Evolutionary conservation across 2,113 vertebrate genomes (phyloP).

Genomic region (Nyctereutes procyonoides): DNA sequence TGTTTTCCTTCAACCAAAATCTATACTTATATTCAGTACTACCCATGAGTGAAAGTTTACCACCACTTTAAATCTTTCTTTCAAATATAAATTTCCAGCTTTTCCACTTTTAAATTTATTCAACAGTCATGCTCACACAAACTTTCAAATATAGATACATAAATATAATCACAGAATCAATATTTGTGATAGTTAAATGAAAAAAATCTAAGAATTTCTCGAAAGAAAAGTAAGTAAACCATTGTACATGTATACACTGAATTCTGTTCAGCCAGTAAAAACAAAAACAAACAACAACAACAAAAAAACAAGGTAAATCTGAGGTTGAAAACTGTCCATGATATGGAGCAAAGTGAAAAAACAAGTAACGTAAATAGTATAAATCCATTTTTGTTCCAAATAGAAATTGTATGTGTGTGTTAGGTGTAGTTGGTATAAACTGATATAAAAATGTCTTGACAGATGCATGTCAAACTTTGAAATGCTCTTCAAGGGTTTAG

Average conservation of each 20-base stretch:
- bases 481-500: not conserved
- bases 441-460: not conserved
- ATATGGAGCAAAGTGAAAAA: not conserved
- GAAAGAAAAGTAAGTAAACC: not conserved
- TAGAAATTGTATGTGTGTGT: not conserved
- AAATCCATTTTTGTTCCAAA: not conserved
- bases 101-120: not conserved
- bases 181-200: not conserved
- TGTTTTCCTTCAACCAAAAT: not conserved
- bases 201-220: not conserved
- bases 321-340: not conserved
- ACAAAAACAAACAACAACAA: not conserved
- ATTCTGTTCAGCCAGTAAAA: not conserved
- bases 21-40: not conserved
- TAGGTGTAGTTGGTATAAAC: not conserved
- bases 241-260: not conserved
- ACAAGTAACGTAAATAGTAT: not conserved
- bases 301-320: not conserved
- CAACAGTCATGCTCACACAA: not conserved
- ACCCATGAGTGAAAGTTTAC: not conserved
- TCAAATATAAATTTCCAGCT: not conserved
- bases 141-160: not conserved
- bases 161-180: not conserved
- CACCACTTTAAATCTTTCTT: not conserved
- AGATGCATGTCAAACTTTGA: not conserved